Percentiles rank a stretch among this genome's conserved stretches.
phyloP scores from a whole-genome alignment of 2,888 invertebrate species.

The Cephus runcator region DNA sequence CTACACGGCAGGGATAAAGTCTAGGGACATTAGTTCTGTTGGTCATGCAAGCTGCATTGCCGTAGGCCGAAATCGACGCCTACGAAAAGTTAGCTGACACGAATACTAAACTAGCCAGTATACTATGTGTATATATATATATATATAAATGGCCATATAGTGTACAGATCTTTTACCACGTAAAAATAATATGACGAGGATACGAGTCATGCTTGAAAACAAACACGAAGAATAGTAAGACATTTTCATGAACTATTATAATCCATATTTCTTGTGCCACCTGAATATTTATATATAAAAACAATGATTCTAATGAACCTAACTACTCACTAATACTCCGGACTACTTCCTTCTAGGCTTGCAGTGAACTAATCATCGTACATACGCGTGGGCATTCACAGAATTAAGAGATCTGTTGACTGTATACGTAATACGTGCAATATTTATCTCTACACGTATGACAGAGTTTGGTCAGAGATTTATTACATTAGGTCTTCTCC shows the following conservation, averaged over 20 bases:
- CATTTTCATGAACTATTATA: background rate
- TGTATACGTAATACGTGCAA: background rate
- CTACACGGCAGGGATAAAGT: background rate
- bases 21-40: constrained; percentile 20
- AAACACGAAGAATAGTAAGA: background rate
- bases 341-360: background rate
- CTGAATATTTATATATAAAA: background rate
- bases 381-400: background rate
- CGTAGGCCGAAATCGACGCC: constrained; percentile 21
- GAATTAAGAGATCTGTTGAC: background rate
- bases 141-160: background rate
- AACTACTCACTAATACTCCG: background rate
- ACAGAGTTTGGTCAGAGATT: background rate
- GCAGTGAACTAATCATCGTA: background rate
- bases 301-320: background rate
- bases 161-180: background rate
- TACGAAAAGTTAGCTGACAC: constrained; percentile 13
- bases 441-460: background rate
- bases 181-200: background rate
- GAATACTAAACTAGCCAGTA: background rate
- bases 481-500: background rate
- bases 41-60: constrained; percentile 9
- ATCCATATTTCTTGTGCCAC: too few species aligned
- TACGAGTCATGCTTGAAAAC: background rate
- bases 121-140: constrained; percentile 1